phyloP scores from a whole-genome alignment of 1,140 invertebrate species.

The Drosophila eugracilis region DNA sequence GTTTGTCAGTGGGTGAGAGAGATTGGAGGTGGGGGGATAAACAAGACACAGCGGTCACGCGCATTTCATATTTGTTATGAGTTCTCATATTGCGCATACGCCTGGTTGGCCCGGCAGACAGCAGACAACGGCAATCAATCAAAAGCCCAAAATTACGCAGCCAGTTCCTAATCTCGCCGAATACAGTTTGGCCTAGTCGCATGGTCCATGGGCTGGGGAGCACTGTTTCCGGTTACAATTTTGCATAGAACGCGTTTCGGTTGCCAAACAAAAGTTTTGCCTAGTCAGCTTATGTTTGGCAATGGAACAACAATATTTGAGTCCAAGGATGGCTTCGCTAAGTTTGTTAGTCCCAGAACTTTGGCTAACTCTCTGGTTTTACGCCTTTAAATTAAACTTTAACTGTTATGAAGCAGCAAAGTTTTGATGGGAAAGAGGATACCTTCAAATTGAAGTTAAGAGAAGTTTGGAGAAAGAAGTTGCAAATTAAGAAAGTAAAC shows the following conservation, averaged over 20 bases:
- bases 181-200: neutral
- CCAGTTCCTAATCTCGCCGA: slow-evolving; percentile 23
- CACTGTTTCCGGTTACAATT: slow-evolving; percentile 68
- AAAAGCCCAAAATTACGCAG: slow-evolving; percentile 67
- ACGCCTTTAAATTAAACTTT: neutral
- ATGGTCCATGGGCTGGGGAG: slow-evolving; percentile 11
- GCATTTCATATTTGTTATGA: slow-evolving; percentile 64
- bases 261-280: slow-evolving; percentile 60
- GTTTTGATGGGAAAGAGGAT: too few species aligned
- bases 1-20: neutral
- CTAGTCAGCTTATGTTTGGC: slow-evolving; percentile 43
- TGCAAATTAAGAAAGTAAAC: too few species aligned
- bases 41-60: slow-evolving; percentile 49
- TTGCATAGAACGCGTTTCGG: slow-evolving; percentile 57
- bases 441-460: too few species aligned
- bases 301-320: slow-evolving; percentile 20
- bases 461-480: too few species aligned
- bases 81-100: slow-evolving; percentile 73
- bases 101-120: slow-evolving; percentile 14
- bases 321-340: slow-evolving; percentile 17
- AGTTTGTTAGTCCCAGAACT: slow-evolving; percentile 10
- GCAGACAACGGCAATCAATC: slow-evolving; percentile 67
- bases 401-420: neutral
- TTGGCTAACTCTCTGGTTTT: neutral
- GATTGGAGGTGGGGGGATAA: neutral